Percentiles rank a stretch among this genome's conserved stretches.
phyloP scores from a whole-genome alignment of 2,797 vertebrate genomes.

The Perodicticus potto region DNA sequence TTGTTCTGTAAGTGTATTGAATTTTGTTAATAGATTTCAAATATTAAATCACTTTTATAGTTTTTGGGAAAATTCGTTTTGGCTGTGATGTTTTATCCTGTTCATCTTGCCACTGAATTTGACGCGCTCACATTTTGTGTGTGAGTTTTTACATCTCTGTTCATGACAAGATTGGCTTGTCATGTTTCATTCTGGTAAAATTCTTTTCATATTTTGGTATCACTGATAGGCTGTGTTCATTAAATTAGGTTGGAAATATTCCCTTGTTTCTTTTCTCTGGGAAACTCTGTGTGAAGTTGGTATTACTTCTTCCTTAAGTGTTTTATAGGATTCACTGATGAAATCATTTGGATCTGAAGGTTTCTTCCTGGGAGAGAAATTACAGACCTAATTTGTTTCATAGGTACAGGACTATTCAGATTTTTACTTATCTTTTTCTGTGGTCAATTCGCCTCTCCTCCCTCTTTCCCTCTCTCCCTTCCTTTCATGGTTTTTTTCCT shows the following conservation, averaged over 20 bases:
- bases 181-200: conserved; percentile 32
- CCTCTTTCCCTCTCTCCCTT: no score
- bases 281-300: background rate
- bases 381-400: background rate
- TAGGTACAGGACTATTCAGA: background rate
- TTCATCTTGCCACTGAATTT: background rate
- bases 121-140: background rate
- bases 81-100: background rate
- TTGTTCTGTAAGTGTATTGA: background rate
- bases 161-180: background rate
- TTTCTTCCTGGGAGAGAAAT: conserved; percentile 27
- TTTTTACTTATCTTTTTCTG: background rate
- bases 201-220: background rate
- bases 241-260: background rate
- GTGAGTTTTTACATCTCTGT: background rate
- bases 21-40: conserved; percentile 6
- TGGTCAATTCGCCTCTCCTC: background rate
- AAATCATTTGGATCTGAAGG: background rate
- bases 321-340: background rate
- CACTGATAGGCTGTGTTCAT: background rate
- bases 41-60: background rate
- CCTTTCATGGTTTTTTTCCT: no score
- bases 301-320: conserved; percentile 19
- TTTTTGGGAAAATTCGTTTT: background rate
- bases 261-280: conserved; percentile 4